A percentile compares a stretch with the other conserved stretches of the same genome.
Evolutionary conservation across 2,888 invertebrate genomes (phyloP).

Genomic region (Microctonus hyperodae): DNA sequence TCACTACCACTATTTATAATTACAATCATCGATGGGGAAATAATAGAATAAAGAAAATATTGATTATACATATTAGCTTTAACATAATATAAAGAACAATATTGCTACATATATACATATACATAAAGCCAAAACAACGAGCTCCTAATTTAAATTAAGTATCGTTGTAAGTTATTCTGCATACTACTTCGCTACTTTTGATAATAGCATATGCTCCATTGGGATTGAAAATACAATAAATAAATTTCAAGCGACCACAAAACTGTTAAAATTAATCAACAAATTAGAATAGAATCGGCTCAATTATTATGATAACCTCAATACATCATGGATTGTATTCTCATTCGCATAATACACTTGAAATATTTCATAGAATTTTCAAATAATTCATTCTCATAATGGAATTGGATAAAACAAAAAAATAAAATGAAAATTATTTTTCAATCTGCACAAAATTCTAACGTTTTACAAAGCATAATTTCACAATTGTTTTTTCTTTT

Average conservation of each 20-base stretch:
- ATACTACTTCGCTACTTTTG: neutral
- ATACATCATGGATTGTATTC: neutral
- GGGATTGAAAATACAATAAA: neutral
- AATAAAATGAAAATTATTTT: neutral
- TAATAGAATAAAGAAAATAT: too few relatives aligned
- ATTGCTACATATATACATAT: neutral
- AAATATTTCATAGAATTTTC: neutral
- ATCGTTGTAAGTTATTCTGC: neutral
- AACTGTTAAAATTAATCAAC: neutral
- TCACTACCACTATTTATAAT: neutral
- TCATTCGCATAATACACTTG: neutral
- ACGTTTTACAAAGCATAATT: neutral
- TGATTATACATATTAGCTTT: too few relatives aligned
- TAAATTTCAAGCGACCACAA: neutral
- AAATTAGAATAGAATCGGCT: constrained; percentile 9
- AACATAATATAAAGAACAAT: neutral
- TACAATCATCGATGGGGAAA: too few relatives aligned
- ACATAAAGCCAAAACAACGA: constrained; percentile 11
- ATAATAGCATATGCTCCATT: neutral
- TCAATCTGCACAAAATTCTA: neutral
- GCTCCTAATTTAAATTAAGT: neutral
- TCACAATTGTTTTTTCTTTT: neutral
- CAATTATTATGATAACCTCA: neutral
- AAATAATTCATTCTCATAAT: too few relatives aligned
- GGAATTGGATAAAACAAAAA: neutral